These are phyloP conservation scores for Osmerus eperlanus DNA, from an alignment of 2,113 vertebrate species.

Conservation along the genomic window DNA sequence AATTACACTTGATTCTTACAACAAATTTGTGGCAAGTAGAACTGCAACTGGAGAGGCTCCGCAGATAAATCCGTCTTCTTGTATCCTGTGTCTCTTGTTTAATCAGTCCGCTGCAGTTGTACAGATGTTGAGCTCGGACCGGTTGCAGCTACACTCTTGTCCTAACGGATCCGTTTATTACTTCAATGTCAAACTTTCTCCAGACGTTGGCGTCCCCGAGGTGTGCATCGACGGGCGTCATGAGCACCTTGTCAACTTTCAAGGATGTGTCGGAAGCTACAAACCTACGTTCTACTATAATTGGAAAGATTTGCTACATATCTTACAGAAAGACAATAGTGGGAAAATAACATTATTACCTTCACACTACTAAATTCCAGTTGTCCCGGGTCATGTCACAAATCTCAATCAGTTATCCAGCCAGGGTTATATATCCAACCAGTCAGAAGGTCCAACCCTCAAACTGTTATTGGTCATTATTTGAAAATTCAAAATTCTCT, in stretches of 20 bases:
- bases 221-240: neutral
- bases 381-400: too few species aligned
- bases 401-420: too few species aligned
- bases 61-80: neutral
- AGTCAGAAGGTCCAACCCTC: too few species aligned
- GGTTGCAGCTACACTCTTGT: neutral
- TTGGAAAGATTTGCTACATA: neutral
- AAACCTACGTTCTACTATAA: conserved; percentile 2
- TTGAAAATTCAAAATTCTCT: accelerated
- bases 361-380: neutral
- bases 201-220: neutral
- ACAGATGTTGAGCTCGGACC: neutral
- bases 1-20: neutral
- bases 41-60: neutral
- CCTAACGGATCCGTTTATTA: neutral
- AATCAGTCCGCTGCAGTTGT: neutral
- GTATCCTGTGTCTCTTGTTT: neutral
- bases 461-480: too few species aligned
- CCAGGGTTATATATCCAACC: too few species aligned
- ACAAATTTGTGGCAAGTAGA: neutral
- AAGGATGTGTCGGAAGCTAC: conserved; percentile 1
- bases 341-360: conserved; percentile 1
- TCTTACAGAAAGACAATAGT: neutral
- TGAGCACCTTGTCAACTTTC: neutral
- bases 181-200: neutral